Evolutionary conservation across 2,888 invertebrate genomes (phyloP).

Genomic region (Caenorhabditis uteleia): DNA sequence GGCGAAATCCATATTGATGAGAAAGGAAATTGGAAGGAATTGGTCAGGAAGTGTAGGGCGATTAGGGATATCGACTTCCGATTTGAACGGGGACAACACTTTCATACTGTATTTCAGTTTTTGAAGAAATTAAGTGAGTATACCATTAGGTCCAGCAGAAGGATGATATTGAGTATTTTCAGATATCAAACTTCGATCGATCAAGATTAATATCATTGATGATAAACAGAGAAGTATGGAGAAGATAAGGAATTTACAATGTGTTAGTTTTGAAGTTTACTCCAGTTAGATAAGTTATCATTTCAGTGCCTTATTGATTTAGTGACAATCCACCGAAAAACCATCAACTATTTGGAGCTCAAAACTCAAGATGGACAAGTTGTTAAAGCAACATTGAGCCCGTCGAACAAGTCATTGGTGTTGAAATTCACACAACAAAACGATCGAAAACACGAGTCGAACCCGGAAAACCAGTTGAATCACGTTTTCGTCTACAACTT

Average conservation of each 20-base stretch:
- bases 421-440: slow-evolving; percentile 12
- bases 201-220: slow-evolving; percentile 3
- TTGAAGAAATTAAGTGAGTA: too few relatives aligned
- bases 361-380: slow-evolving; percentile 17
- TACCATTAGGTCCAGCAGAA: too few relatives aligned
- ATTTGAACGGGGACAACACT: too few relatives aligned
- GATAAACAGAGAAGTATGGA: background rate
- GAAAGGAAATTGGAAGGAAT: too few relatives aligned
- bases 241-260: too few relatives aligned
- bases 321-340: slow-evolving; percentile 7
- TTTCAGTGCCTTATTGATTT: slow-evolving; percentile 12
- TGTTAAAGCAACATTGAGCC: background rate
- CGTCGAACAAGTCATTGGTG: background rate
- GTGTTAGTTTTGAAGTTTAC: too few relatives aligned
- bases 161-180: background rate
- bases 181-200: background rate
- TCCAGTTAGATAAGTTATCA: background rate
- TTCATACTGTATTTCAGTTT: too few relatives aligned
- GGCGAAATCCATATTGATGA: too few relatives aligned
- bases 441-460: background rate
- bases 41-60: too few relatives aligned
- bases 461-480: slow-evolving; percentile 4
- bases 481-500: slow-evolving; percentile 13
- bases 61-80: too few relatives aligned
- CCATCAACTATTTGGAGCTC: slow-evolving; percentile 18